Conservation (phyloP, 1,140 invertebrate genomes). For the Samia ricini region DNA sequence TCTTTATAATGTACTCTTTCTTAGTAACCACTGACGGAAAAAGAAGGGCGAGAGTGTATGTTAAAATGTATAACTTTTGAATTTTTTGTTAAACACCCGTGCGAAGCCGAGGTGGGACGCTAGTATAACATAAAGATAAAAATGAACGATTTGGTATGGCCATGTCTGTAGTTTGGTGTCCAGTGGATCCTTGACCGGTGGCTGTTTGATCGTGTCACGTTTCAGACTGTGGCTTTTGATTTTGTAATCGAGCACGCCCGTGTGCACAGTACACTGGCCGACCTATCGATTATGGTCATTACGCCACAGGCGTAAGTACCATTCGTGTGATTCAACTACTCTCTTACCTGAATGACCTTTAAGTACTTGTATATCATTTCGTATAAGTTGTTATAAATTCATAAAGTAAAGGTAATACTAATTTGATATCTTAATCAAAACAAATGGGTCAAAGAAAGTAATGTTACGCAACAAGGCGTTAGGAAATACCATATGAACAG, state of each 20-base stretch:
- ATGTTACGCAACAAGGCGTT: constrained; percentile 27
- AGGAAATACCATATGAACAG: constrained; percentile 50
- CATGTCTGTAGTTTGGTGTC: constrained; percentile 11
- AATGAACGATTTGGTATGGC: neutral
- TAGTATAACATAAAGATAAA: neutral
- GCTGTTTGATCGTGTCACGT: constrained; percentile 48
- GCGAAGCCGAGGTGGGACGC: too few relatives aligned
- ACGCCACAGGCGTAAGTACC: constrained; percentile 51
- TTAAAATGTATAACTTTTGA: too few relatives aligned
- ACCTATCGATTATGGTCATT: constrained; percentile 66
- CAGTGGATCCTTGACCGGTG: constrained; percentile 59
- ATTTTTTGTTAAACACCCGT: too few relatives aligned
- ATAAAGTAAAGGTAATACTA: neutral
- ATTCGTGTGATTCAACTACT: constrained; percentile 33
- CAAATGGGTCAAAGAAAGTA: constrained; percentile 19
- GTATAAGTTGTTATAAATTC: constrained; percentile 19
- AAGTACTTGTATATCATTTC: constrained; percentile 18
- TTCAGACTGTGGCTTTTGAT: constrained; percentile 51
- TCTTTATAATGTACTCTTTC: too few relatives aligned
- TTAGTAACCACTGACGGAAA: too few relatives aligned
- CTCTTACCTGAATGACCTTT: constrained; percentile 34
- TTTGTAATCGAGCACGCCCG: constrained; percentile 56
- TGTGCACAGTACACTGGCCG: constrained; percentile 43
- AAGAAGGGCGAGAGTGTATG: too few relatives aligned
- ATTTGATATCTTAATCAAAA: neutral